Base-by-base conservation (phyloP, 2,797 vertebrate species). In the Acanthurus lineatus region DNA sequence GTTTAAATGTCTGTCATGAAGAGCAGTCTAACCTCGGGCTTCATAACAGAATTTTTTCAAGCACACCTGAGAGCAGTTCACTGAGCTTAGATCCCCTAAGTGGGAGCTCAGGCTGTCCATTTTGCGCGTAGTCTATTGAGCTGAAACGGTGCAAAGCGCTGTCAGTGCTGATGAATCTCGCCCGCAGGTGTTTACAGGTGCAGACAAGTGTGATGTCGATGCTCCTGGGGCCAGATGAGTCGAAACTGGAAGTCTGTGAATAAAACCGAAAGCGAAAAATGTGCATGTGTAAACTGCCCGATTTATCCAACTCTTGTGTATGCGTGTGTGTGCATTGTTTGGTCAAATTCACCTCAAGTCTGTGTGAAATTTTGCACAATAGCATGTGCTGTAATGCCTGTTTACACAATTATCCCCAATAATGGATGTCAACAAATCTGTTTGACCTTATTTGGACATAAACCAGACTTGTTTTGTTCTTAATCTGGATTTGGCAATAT, bases 401-500 rank as follows among this genome's bases (percentile, higher is more conserved):
- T 69, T 81, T 8, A 20, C 64, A 69, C 72, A 84, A 79, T 86
- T 71, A 87, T 76, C 73, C 28, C 28, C 16, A 68, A 58, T 73
- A 86, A 82, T 77, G 59, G 47, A 73, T 81, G 73, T 78, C 77
- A 81, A 57, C 77, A 81, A 79, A 83, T 83, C 32, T 19, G 32
- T 76, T 81, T 79, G 84, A 86, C 85, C 79, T 86, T 77, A 72
- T 78, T 82, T 83, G 73, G 73, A 87, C 53, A 73, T 56, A 71
- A 65, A 82, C 48, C 83, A 80, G 54, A 73, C 56, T 74, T 56
- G 45, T 81, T 84, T 82, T 77, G 58, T 81, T 56, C 64, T 80
- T 65, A 75, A 71, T 84, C 62, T 83, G 66, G 54, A 63, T n/a
- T 57, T 78, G 70, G 52, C 67, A 76, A 32, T 10, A 49, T 76